Evolutionary conservation across 2,888 invertebrate genomes (phyloP), one percentile per base, ranked within the genome.

Genomic region (Limenitis camilla): DNA sequence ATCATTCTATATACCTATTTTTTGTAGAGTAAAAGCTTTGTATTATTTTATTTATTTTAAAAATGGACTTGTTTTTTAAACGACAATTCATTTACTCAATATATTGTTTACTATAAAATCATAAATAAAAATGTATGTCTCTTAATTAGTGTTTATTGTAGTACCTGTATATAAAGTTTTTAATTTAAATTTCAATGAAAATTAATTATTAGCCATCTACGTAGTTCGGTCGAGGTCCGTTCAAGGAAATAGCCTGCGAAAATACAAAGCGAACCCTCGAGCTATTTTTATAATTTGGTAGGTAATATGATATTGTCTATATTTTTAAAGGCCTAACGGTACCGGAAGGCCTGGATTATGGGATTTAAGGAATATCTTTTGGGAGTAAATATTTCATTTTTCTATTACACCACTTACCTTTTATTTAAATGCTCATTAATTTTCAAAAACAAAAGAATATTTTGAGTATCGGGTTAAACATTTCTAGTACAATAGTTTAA

Each of bases 241-340:
- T 48, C n/a, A 42, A 36, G 38, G 19, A 49, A 42, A 49, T 41
- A 36, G n/a, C 7, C 32, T 27, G n/a, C 11, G 29, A 41, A 19
- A 31, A 27, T 32, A 47, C 33, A 11, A 40, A 47, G 11, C 11
- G 27, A 32, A 32, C 19, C 33, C 40, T 27, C 39, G 4, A 19
- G 31, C 32, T 47, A 7, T n/a, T 33, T 33, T 41, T 41, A 36
- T 19, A 41, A 41, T 42, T 30, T 41, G 19, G 30, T 27, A 36
- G 19, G 35, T 48, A 40, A 46, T 42, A 53, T 40, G 11, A 36
- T 48, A 30, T 43, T 48, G 9, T 33, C 39, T 39, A 47, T 33
- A 43, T 52, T 43, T 52, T 41, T 33, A 56, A 63, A 59, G 58
- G 53, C 55, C 49, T 49, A 56, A 55, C 50, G 46, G 41, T 54